Percentiles rank a stretch among this genome's conserved stretches.
Conservation (phyloP, 2,113 vertebrate genomes). For the Neotoma lepida region DNA sequence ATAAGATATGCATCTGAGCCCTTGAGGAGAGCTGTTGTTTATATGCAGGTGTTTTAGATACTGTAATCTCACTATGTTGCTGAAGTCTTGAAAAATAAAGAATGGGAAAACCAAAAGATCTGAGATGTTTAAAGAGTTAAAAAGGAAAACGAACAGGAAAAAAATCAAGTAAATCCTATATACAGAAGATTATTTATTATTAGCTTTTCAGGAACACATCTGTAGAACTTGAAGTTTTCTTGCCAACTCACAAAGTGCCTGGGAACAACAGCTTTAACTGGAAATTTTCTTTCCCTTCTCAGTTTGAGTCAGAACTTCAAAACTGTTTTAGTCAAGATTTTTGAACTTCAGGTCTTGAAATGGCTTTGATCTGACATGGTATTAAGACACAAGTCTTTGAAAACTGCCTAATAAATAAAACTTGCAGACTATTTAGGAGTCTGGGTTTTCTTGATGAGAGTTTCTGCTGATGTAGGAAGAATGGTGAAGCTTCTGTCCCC, state of each 20-base stretch:
- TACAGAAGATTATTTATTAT: not conserved
- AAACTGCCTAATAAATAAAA: conserved; percentile 61
- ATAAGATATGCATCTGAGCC: not conserved
- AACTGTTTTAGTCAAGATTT: conserved; percentile 44
- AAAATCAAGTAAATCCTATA: not conserved
- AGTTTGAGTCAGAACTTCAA: conserved; percentile 54
- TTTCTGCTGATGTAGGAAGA: conserved; percentile 19
- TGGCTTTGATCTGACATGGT: conserved; percentile 61
- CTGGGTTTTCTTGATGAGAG: conserved; percentile 27
- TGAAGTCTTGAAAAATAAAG: not conserved
- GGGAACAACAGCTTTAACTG: conserved; percentile 26
- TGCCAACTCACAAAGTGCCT: not conserved
- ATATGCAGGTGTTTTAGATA: not conserved
- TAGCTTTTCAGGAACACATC: conserved; percentile 50
- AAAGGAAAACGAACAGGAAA: not conserved
- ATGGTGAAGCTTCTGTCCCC: not conserved
- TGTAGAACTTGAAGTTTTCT: conserved; percentile 33
- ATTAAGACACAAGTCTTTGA: conserved; percentile 58
- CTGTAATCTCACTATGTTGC: not conserved
- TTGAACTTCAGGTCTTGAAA: conserved; percentile 59
- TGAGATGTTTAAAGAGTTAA: conserved; percentile 2
- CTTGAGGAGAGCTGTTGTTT: not conserved
- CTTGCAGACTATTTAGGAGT: not conserved
- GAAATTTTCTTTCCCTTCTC: conserved; percentile 59
- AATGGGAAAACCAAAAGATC: not conserved